Conservation (phyloP, 2,888 invertebrate genomes). For the Eugnorisma glareosa region DNA sequence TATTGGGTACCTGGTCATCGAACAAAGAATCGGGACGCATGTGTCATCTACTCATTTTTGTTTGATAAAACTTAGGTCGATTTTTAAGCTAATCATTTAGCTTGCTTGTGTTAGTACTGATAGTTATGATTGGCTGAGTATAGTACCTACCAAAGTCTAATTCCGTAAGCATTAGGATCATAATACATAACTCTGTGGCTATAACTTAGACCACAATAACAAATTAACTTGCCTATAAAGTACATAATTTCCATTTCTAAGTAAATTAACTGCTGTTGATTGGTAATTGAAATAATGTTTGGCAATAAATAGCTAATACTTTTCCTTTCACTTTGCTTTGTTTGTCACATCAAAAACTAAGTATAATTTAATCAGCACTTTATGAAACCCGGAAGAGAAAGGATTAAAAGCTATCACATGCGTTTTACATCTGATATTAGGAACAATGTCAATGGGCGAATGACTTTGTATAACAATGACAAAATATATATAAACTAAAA, state of each 20-base stretch:
- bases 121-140: neutral
- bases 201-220: neutral
- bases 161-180: neutral
- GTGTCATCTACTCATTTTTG: conserved; percentile 32
- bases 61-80: neutral
- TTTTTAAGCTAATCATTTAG: neutral
- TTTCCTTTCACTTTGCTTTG: conserved; percentile 22
- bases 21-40: conserved; percentile 41
- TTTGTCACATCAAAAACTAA: conserved; percentile 18
- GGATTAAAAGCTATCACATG: conserved; percentile 4
- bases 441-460: conserved; percentile 10
- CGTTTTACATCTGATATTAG: conserved; percentile 35
- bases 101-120: neutral
- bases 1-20: conserved; percentile 6
- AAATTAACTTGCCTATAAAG: neutral
- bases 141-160: neutral
- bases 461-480: conserved; percentile 36
- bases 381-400: conserved; percentile 1
- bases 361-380: neutral
- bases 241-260: conserved; percentile 7
- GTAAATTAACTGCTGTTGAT: conserved; percentile 1
- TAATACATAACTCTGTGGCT: neutral
- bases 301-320: conserved; percentile 7
- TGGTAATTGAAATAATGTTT: conserved; percentile 29
- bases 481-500: conserved; percentile 50